Evolutionary conservation across 2,888 invertebrate species (phyloP).

Genomic region (Anthophora plumipes): DNA sequence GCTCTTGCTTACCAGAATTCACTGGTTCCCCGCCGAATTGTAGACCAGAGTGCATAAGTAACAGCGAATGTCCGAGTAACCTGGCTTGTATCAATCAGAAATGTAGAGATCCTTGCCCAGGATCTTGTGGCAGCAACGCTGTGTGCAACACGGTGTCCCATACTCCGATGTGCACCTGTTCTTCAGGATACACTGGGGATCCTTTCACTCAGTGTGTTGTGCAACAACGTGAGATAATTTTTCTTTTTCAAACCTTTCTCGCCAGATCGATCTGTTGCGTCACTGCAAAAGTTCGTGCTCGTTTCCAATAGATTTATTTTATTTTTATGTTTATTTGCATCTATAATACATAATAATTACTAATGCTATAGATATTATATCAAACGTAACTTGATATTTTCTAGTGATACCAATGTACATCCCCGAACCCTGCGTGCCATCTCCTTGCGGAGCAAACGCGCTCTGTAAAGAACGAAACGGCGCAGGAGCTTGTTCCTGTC

Average conservation of each 20-base stretch:
- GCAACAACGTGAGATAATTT: slow-evolving; percentile 55
- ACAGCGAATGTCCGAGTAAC: slow-evolving; percentile 91
- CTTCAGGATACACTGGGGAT: slow-evolving; percentile 87
- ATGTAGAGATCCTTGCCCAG: slow-evolving; percentile 92
- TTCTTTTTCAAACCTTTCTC: neutral
- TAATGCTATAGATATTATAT: slow-evolving; percentile 33
- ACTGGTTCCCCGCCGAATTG: slow-evolving; percentile 88
- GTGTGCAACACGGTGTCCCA: slow-evolving; percentile 87
- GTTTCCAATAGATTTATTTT: too few species aligned
- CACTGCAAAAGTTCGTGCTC: too few species aligned
- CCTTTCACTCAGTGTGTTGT: slow-evolving; percentile 85
- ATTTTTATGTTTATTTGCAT: too few species aligned
- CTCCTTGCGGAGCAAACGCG: slow-evolving; percentile 90
- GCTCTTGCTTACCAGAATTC: slow-evolving; percentile 89
- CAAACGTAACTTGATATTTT: slow-evolving; percentile 45
- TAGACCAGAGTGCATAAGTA: slow-evolving; percentile 92
- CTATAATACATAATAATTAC: too few species aligned
- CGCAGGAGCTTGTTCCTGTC: slow-evolving; percentile 86
- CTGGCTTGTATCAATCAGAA: slow-evolving; percentile 90
- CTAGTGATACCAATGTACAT: slow-evolving; percentile 57
- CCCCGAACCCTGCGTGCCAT: slow-evolving; percentile 88
- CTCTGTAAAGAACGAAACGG: slow-evolving; percentile 86
- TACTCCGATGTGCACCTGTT: slow-evolving; percentile 89
- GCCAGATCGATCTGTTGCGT: slow-evolving; percentile 28
- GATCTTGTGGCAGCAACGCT: slow-evolving; percentile 88